A percentile compares a stretch with the other conserved stretches of the same genome.
Evolutionary conservation across 2,888 invertebrate genomes (phyloP).

Genomic region (Cremastobaeus sp.): DNA sequence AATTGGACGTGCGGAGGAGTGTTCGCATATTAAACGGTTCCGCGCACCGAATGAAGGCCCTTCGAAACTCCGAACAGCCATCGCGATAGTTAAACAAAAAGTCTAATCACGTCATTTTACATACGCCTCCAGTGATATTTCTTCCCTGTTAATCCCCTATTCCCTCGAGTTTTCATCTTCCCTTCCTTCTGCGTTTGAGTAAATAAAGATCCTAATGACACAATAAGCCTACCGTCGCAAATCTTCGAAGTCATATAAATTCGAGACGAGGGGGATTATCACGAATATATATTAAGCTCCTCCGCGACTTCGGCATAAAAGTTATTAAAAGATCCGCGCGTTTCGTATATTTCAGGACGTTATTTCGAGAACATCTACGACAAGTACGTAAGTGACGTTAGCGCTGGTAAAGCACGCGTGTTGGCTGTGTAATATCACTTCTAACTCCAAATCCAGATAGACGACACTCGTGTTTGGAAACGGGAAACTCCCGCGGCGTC

Average conservation of each 20-base stretch:
- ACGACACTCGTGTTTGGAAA: conserved; percentile 63
- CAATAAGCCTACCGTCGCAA: conserved; percentile 50
- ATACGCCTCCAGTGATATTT: neutral
- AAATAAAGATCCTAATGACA: conserved; percentile 50
- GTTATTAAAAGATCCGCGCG: conserved; percentile 66
- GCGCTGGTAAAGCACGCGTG: conserved; percentile 57
- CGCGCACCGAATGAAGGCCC: too few species aligned
- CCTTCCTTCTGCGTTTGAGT: conserved; percentile 19
- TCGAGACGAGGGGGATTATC: conserved; percentile 51
- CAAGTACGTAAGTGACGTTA: conserved; percentile 54
- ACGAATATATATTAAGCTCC: conserved; percentile 42
- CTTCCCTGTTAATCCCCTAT: conserved; percentile 4
- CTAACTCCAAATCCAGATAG: conserved; percentile 64
- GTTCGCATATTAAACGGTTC: too few species aligned
- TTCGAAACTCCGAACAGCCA: too few species aligned
- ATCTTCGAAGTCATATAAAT: conserved; percentile 52
- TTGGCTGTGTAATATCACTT: conserved; percentile 57
- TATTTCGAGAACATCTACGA: conserved; percentile 65
- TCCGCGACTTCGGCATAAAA: conserved; percentile 49
- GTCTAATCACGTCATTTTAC: conserved; percentile 11
- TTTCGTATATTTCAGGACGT: conserved; percentile 58
- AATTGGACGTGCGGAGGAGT: too few species aligned
- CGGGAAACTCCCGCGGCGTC: conserved; percentile 50
- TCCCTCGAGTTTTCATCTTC: conserved; percentile 23
- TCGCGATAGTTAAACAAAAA: too few species aligned